These are phyloP conservation scores for Holocentrus rufus DNA, from an alignment of 2,797 vertebrate species.

Conservation along the genomic window DNA sequence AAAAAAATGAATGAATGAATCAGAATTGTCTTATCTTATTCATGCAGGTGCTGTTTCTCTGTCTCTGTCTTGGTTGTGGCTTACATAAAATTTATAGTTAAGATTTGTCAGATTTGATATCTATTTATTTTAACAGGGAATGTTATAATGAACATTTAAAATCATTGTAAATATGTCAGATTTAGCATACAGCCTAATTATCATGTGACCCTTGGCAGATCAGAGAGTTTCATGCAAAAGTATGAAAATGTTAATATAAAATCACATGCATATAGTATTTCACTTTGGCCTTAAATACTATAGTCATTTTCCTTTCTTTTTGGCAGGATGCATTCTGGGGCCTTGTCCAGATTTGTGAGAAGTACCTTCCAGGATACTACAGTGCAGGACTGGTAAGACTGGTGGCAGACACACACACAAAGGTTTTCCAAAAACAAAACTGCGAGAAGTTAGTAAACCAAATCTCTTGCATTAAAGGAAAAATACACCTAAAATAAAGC, in stretches of 20 bases:
- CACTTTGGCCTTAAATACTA: not conserved
- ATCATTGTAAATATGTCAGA: too few relatives aligned
- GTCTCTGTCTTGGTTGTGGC: not conserved
- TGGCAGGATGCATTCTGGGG: conserved; percentile 97
- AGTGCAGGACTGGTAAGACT: conserved; percentile 93
- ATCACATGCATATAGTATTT: not conserved
- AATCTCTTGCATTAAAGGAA: not conserved
- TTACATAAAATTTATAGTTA: not conserved
- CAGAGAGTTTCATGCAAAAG: too few relatives aligned
- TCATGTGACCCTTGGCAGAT: too few relatives aligned
- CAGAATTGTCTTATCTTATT: too few relatives aligned
- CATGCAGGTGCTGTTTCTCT: too few relatives aligned
- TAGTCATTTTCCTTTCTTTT: conserved; percentile 24
- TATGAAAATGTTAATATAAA: too few relatives aligned
- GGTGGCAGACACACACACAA: not conserved
- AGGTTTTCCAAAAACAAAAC: not conserved
- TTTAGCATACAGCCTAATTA: too few relatives aligned
- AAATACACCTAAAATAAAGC: not conserved
- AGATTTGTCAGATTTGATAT: not conserved
- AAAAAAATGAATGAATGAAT: too few relatives aligned
- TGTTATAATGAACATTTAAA: too few relatives aligned
- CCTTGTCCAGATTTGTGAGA: conserved; percentile 98
- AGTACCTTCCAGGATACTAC: conserved; percentile 99
- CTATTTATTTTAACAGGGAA: too few relatives aligned
- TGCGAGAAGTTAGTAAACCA: not conserved